Evolutionary conservation across 1,140 invertebrate species (phyloP).

Genomic region (Caerostris extrusa): DNA sequence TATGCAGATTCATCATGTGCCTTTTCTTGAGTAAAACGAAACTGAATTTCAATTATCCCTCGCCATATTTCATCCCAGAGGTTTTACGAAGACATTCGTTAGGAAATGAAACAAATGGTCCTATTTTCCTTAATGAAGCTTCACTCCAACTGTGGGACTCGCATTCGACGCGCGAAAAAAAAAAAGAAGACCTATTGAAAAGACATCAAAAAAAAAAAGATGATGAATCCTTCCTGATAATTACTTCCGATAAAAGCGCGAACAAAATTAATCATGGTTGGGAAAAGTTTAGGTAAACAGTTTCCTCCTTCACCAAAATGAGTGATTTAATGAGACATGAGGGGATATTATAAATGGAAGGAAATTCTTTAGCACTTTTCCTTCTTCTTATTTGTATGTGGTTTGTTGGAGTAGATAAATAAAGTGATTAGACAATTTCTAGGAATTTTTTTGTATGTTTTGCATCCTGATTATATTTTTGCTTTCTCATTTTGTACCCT

Average conservation of each 20-base stretch:
- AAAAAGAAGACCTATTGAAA: neutral
- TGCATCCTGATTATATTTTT: too few species aligned
- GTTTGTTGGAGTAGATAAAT: neutral
- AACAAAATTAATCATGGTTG: slow-evolving; percentile 16
- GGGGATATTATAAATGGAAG: slow-evolving; percentile 31
- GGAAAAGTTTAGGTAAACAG: slow-evolving; percentile 32
- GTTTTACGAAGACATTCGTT: neutral
- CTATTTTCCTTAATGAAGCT: slow-evolving; percentile 12
- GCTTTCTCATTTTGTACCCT: too few species aligned
- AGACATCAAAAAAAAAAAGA: slow-evolving; percentile 9
- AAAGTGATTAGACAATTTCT: neutral
- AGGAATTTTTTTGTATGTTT: too few species aligned
- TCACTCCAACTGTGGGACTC: neutral
- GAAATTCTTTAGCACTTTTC: neutral
- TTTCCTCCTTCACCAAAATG: neutral
- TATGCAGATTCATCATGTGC: neutral
- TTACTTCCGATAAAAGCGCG: slow-evolving; percentile 35
- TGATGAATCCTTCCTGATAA: slow-evolving; percentile 36
- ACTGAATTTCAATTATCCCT: slow-evolving; percentile 24
- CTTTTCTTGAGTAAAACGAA: slow-evolving; percentile 20
- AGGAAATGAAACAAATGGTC: slow-evolving; percentile 42
- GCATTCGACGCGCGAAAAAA: neutral
- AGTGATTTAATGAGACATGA: slow-evolving; percentile 36
- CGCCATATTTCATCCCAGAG: slow-evolving; percentile 15
- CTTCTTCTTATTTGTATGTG: neutral